Conservation (phyloP, 2,113 vertebrate genomes). For the Rhizomys pruinosus region DNA sequence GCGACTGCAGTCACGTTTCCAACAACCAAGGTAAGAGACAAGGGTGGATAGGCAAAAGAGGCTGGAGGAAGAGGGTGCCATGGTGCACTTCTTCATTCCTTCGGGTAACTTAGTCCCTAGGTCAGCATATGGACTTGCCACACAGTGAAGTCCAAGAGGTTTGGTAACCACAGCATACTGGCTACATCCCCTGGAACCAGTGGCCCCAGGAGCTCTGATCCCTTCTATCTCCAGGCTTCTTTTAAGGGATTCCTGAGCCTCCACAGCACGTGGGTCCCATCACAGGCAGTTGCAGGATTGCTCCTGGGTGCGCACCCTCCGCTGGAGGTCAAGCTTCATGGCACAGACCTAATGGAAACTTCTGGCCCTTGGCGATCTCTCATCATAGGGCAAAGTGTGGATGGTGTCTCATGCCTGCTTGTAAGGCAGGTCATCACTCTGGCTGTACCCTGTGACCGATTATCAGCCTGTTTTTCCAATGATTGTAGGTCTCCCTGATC, state of each 20-base stretch:
- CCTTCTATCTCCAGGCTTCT: not conserved
- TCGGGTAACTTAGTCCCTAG: slow-evolving; percentile 58
- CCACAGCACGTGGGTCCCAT: not conserved
- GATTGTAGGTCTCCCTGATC: not conserved
- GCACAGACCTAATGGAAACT: slow-evolving; percentile 13
- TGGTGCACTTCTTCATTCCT: not conserved
- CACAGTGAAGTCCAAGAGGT: not conserved
- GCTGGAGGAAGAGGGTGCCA: not conserved
- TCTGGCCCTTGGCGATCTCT: not conserved
- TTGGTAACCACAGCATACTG: not conserved
- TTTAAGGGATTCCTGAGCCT: not conserved
- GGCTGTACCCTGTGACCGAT: not conserved
- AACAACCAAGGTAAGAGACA: slow-evolving; percentile 86
- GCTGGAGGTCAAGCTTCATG: not conserved
- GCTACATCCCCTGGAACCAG: not conserved
- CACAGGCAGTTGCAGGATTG: not conserved
- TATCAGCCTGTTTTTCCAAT: not conserved
- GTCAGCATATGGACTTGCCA: not conserved
- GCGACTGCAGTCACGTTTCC: slow-evolving; percentile 82
- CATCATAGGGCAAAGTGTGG: not conserved
- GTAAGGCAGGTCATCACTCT: not conserved
- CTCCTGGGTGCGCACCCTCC: not conserved
- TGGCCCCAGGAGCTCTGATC: not conserved
- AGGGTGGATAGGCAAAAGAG: not conserved
- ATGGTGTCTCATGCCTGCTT: not conserved